Conservation (phyloP, 2,888 invertebrate genomes). For the Apamea anceps region DNA sequence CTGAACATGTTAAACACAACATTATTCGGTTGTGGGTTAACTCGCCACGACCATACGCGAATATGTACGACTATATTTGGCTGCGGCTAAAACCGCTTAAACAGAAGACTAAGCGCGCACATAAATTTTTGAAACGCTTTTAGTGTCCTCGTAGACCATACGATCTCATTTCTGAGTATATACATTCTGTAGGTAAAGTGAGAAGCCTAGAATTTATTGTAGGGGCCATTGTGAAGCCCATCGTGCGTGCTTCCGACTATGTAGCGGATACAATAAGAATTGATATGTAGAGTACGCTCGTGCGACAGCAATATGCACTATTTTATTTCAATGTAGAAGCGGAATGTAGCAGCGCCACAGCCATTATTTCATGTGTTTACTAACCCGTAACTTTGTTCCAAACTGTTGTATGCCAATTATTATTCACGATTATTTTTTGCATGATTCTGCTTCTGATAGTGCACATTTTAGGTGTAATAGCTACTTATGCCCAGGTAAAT, state of each 20-base stretch:
- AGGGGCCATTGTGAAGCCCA: conserved; percentile 61
- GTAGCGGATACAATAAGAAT: conserved; percentile 71
- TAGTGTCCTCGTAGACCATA: conserved; percentile 40
- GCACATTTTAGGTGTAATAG: conserved; percentile 1
- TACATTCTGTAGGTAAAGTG: conserved; percentile 43
- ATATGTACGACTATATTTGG: conserved; percentile 37
- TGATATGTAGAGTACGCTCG: conserved; percentile 68
- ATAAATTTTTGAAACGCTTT: conserved; percentile 47
- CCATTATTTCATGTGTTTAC: conserved; percentile 40
- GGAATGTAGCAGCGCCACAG: conserved; percentile 22
- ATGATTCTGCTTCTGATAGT: conserved; percentile 14
- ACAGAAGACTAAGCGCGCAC: conserved; percentile 33
- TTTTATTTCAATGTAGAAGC: conserved; percentile 64
- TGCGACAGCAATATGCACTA: conserved; percentile 70
- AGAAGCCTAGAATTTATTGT: conserved; percentile 61
- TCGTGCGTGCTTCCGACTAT: conserved; percentile 71
- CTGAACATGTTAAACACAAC: conserved; percentile 28
- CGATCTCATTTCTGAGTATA: conserved; percentile 39
- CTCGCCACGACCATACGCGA: conserved; percentile 9
- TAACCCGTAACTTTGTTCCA: conserved; percentile 36
- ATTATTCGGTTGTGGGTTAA: conserved; percentile 33
- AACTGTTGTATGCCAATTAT: conserved; percentile 21
- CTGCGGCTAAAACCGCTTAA: conserved; percentile 36
- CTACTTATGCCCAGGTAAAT: neutral
- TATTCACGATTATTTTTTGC: conserved; percentile 36